Conservation (phyloP, 92 coral and sea anemone genomes). For the Hydrozoanthus gracilis region DNA sequence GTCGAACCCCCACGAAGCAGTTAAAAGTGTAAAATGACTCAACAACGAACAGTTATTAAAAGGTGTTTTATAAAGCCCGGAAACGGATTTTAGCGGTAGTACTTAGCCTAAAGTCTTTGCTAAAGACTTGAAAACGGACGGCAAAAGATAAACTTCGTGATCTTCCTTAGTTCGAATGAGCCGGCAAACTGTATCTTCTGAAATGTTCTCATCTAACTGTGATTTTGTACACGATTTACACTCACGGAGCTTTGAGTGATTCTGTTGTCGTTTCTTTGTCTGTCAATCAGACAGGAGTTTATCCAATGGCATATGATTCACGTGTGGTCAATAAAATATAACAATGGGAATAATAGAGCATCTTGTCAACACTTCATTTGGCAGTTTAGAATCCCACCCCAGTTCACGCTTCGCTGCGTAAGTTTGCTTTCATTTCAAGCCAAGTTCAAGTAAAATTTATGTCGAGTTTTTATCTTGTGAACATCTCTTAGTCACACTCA, state of each 20-base stretch:
- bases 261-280: conserved; percentile 71
- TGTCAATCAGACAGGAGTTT: conserved; percentile 78
- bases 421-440: conserved; percentile 13
- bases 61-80: conserved; percentile 34
- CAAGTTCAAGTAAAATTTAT: conserved; percentile 7
- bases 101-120: conserved; percentile 39
- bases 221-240: conserved; percentile 18
- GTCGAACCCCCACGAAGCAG: conserved; percentile 44
- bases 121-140: conserved; percentile 34
- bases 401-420: conserved; percentile 35
- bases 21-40: conserved; percentile 30
- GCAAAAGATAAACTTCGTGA: conserved; percentile 12
- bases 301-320: conserved; percentile 77
- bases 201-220: too few species aligned
- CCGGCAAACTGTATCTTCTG: too few species aligned
- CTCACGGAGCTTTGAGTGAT: conserved; percentile 45
- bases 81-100: conserved; percentile 39
- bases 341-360: conserved; percentile 25
- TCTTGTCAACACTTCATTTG: conserved; percentile 35
- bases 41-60: conserved; percentile 19
- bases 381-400: conserved; percentile 41
- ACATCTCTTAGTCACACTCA: background rate
- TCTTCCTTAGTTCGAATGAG: conserved; percentile 10
- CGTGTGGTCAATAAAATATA: conserved; percentile 79
- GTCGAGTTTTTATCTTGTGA: background rate